phyloP scores from a whole-genome alignment of 2,888 invertebrate genomes.

The Thereva unica region DNA sequence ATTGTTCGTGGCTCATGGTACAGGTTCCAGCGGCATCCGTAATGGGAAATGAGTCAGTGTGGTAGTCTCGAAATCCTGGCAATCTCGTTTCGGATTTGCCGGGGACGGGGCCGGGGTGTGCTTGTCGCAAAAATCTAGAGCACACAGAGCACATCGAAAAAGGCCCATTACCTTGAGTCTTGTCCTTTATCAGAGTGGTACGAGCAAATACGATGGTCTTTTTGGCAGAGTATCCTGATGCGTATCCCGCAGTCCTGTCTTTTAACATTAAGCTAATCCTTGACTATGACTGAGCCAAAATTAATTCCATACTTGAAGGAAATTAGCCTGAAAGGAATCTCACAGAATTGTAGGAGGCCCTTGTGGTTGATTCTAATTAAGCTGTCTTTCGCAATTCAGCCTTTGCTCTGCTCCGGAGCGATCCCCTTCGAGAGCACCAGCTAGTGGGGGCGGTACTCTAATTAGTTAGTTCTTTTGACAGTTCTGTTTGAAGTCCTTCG shows the following conservation, averaged over 20 bases:
- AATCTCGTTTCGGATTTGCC: too few species aligned
- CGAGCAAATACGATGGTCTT: too few species aligned
- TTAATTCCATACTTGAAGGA: conserved; percentile 18
- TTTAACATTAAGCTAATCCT: not conserved
- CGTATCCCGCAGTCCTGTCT: not conserved
- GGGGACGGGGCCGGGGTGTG: too few species aligned
- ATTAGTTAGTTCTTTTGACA: conserved; percentile 28
- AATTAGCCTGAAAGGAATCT: not conserved
- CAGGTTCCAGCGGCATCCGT: too few species aligned
- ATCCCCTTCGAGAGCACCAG: conserved; percentile 1
- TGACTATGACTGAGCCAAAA: not conserved
- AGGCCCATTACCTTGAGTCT: too few species aligned
- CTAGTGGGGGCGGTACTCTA: conserved; percentile 4
- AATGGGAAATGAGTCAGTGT: too few species aligned
- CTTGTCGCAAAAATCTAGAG: too few species aligned
- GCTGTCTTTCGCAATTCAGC: conserved; percentile 2
- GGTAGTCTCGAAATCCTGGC: too few species aligned
- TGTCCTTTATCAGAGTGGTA: too few species aligned
- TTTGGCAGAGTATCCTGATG: not conserved
- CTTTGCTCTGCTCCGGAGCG: not conserved
- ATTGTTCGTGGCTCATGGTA: too few species aligned
- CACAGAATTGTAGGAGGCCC: conserved; percentile 2
- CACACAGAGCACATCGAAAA: too few species aligned
- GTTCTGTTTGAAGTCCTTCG: conserved; percentile 11
- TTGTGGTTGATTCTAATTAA: conserved; percentile 26